A percentile compares a stretch with the other conserved stretches of the same genome.
These are phyloP conservation scores for Apodemus speciosus DNA, from an alignment of 2,113 vertebrate species.

Conservation along the genomic window DNA sequence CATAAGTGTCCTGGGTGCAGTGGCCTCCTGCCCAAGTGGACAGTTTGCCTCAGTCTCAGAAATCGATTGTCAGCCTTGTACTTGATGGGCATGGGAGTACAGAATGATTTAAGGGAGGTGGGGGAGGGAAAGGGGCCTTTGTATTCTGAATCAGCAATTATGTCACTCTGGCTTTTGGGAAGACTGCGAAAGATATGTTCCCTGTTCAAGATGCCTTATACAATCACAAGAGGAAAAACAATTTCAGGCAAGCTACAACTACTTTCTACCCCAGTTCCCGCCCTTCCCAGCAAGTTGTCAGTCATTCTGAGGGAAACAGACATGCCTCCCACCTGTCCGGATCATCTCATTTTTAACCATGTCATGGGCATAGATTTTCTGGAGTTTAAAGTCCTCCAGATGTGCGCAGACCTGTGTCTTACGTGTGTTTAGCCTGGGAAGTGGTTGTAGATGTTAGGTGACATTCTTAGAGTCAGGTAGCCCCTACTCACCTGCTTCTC, in stretches of 20 bases:
- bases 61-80: constrained; percentile 61
- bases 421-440: constrained; percentile 51
- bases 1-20: constrained; percentile 68
- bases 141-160: constrained; percentile 68
- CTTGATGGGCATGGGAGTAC: neutral
- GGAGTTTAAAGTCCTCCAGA: neutral
- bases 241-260: constrained; percentile 66
- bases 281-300: constrained; percentile 46
- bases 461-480: neutral
- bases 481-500: neutral
- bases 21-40: constrained; percentile 3
- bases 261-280: constrained; percentile 50
- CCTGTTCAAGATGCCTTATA: constrained; percentile 82
- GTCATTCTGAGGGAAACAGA: neutral
- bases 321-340: neutral
- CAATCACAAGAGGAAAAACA: constrained; percentile 64
- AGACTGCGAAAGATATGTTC: constrained; percentile 64
- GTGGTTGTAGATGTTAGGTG: neutral
- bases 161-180: constrained; percentile 64
- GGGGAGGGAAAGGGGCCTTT: constrained; percentile 34
- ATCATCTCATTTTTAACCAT: constrained; percentile 33
- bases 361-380: neutral
- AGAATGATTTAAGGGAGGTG: neutral
- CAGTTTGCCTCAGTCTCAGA: constrained; percentile 47
- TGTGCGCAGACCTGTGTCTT: neutral